phyloP scores from a whole-genome alignment of 2,797 vertebrate genomes.

The Vultur gryphus region DNA sequence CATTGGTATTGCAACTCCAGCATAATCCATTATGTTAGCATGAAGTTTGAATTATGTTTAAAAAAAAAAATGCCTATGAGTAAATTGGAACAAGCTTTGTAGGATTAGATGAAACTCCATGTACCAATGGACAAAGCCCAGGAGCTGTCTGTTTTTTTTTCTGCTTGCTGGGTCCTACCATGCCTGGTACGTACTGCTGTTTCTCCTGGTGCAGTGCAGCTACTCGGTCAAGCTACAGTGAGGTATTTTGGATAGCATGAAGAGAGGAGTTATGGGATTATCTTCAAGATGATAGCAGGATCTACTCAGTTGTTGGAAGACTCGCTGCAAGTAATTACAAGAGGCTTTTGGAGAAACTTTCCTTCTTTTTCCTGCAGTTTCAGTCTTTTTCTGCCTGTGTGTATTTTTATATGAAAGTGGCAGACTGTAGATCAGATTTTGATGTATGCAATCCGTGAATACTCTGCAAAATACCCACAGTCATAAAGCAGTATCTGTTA shows the following conservation, averaged over 20 bases:
- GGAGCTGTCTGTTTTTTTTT: not conserved
- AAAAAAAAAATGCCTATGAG: not conserved
- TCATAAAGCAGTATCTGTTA: conserved; percentile 45
- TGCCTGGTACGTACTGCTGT: accelerated
- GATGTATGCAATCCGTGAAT: conserved; percentile 17
- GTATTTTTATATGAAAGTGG: not conserved
- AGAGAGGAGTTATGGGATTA: not conserved
- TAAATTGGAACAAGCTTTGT: not conserved
- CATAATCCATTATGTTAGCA: not conserved
- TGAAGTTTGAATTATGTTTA: not conserved
- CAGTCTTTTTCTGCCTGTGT: not conserved
- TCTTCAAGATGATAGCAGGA: not conserved
- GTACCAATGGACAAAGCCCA: not conserved
- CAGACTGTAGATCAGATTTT: conserved; percentile 49
- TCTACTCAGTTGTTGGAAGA: not conserved
- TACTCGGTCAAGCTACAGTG: not conserved
- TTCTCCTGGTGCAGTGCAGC: not conserved
- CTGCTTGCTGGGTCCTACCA: not conserved
- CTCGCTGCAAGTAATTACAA: not conserved
- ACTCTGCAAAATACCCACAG: conserved; percentile 41
- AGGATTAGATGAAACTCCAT: not conserved
- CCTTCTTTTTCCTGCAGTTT: not conserved
- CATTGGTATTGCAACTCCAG: not conserved
- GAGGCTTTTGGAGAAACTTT: not conserved
- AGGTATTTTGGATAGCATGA: not conserved